Base-by-base conservation (phyloP, 2,888 invertebrate genomes). In the Bibio marci region DNA sequence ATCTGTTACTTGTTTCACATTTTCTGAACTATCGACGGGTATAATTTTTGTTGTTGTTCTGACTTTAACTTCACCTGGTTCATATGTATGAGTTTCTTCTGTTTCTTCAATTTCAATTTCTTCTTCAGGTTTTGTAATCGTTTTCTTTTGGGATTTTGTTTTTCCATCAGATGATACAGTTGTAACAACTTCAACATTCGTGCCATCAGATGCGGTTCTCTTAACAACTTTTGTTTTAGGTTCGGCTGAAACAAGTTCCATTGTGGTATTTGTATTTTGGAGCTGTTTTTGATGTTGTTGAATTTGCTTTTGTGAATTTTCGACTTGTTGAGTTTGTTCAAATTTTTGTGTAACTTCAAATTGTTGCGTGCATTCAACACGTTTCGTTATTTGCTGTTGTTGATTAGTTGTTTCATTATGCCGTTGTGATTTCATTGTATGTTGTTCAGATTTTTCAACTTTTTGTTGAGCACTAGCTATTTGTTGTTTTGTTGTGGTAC, bases 41-140 rank as follows among this genome's bases (percentile, higher is more conserved):
- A 33, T 19, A 18, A 17, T 19, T 33, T 33, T 33, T n/a, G 11
- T 33, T 10, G 17, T 31, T 31, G 30, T 27, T 14, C 14, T 32
- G 7, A 18, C 13, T 38, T 38, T 38, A 7, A 18, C 18, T 12
- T 33, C 27, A 13, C 33, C 33, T 4, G 38, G 38, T 13, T 38
- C 38, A 33, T 38, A 38, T 4, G 26, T 18, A n/a, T 38, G 26
- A 15, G 35, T 39, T 22, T 34, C 34, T 33, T 41, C 39, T 39
- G 36, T 37, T 19, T 41, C 41, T 12, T 56, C 49, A 39, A 62
- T 60, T 41, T 56, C 53, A 42, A 57, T 57, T 32, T 60, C 60
- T 48, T 61, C 60, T 3, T 60, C 58, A 25, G 61, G 41, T 12
- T 31, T 60, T 40, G 60, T 61, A 3, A 61, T 58, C 39, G 22